A percentile compares a stretch with the other conserved stretches of the same genome.
Evolutionary conservation across 2,113 vertebrate species (phyloP).

Genomic region (Bagarius yarrelli): DNA sequence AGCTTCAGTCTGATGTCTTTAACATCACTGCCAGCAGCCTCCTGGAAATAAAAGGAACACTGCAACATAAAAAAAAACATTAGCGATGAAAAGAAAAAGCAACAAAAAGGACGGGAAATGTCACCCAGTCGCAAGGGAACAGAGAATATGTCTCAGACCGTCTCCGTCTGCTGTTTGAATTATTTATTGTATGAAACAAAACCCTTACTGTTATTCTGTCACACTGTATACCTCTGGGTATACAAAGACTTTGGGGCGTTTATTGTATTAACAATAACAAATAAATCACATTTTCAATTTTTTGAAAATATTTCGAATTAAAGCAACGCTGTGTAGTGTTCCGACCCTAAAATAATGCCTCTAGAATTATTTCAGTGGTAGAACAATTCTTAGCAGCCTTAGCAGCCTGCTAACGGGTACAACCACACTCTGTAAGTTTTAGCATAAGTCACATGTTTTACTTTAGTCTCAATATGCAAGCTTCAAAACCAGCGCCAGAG

Average conservation of each 20-base stretch:
- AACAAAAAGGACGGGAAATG: neutral
- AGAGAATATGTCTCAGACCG: neutral
- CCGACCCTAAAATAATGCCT: too few relatives aligned
- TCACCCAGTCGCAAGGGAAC: neutral
- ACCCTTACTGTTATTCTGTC: neutral
- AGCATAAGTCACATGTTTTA: too few relatives aligned
- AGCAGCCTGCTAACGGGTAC: too few relatives aligned
- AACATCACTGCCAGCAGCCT: constrained; percentile 3
- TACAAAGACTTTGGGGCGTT: neutral
- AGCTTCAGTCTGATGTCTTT: constrained; percentile 4
- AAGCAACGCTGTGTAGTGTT: too few relatives aligned
- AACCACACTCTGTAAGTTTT: too few relatives aligned
- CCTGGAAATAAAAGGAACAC: neutral
- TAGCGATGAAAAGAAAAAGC: constrained; percentile 14
- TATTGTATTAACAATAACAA: neutral
- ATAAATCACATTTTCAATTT: too few relatives aligned
- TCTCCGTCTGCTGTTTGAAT: neutral
- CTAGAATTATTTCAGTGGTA: too few relatives aligned
- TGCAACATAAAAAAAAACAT: constrained; percentile 16
- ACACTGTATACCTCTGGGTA: too few relatives aligned
- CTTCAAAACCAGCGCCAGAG: too few relatives aligned
- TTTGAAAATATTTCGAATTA: too few relatives aligned
- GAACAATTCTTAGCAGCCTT: too few relatives aligned
- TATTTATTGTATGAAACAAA: neutral
- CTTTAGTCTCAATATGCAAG: too few relatives aligned